Conservation (phyloP, 2,113 vertebrate species). For the Marmota flaviventris region DNA sequence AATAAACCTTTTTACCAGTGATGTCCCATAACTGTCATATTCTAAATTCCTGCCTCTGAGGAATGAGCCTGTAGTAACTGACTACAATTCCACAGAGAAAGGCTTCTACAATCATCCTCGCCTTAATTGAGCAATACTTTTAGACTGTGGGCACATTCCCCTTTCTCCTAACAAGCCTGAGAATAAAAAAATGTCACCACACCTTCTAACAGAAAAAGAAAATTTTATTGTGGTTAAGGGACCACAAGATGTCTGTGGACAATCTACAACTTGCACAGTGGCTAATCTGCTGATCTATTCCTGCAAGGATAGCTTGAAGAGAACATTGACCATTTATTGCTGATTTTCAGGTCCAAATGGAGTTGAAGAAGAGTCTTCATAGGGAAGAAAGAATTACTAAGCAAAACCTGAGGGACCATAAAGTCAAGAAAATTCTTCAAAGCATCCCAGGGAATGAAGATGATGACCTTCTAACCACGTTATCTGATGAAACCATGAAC, state of each 20-base stretch:
- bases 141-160: background rate
- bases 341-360: conserved; percentile 86
- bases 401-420: conserved; percentile 79
- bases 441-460: conserved; percentile 33
- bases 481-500: conserved; percentile 72
- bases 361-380: conserved; percentile 84
- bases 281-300: background rate
- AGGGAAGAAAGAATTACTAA: conserved; percentile 81
- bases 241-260: background rate
- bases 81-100: background rate
- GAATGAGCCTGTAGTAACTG: background rate
- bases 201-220: background rate
- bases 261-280: background rate
- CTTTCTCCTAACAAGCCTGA: background rate
- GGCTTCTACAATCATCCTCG: background rate
- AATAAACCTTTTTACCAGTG: background rate
- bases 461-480: background rate
- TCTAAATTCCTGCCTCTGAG: background rate
- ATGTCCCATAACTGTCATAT: background rate
- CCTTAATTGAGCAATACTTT: background rate
- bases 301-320: background rate
- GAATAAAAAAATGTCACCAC: background rate
- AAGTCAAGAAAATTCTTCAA: conserved; percentile 67
- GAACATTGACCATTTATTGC: background rate
- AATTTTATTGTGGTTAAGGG: background rate